phyloP scores from a whole-genome alignment of 2,888 invertebrate genomes.

The Drosophila aldrichi region DNA sequence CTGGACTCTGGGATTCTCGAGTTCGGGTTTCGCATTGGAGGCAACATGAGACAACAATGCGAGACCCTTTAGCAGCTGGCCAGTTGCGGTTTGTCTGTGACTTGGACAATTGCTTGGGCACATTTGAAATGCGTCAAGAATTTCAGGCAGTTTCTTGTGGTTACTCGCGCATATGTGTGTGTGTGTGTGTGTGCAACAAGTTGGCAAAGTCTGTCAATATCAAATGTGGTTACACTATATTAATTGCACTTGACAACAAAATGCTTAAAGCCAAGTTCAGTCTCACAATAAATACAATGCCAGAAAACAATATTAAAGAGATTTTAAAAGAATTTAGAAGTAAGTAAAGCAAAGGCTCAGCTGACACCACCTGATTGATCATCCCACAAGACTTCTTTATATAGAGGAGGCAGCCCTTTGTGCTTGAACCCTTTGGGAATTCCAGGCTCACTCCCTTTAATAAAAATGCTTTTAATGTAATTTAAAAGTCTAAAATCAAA shows the following conservation, averaged over 20 bases:
- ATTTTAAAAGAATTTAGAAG: neutral
- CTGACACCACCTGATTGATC: neutral
- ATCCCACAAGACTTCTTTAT: neutral
- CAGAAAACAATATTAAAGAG: neutral
- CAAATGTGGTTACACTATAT: constrained; percentile 39
- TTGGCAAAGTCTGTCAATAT: constrained; percentile 31
- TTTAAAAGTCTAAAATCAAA: neutral
- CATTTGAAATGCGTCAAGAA: constrained; percentile 33
- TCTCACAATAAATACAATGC: too few species aligned
- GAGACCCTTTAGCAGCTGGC: constrained; percentile 22
- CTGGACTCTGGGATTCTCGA: constrained; percentile 7
- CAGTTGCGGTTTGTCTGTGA: constrained; percentile 29
- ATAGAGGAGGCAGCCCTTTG: constrained; percentile 1
- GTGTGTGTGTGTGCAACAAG: constrained; percentile 38
- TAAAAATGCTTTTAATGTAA: constrained; percentile 6
- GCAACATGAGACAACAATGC: constrained; percentile 25
- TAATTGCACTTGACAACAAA: constrained; percentile 27
- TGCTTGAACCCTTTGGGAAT: constrained; percentile 2
- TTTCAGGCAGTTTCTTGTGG: constrained; percentile 20
- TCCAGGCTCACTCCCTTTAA: neutral
- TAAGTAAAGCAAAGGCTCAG: neutral
- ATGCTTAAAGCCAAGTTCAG: neutral
- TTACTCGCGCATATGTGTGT: neutral
- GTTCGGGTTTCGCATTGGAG: neutral
- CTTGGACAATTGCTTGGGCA: constrained; percentile 15